A percentile compares a stretch with the other conserved stretches of the same genome.
Conservation (phyloP, 2,113 vertebrate species). For the Haemorhous mexicanus region DNA sequence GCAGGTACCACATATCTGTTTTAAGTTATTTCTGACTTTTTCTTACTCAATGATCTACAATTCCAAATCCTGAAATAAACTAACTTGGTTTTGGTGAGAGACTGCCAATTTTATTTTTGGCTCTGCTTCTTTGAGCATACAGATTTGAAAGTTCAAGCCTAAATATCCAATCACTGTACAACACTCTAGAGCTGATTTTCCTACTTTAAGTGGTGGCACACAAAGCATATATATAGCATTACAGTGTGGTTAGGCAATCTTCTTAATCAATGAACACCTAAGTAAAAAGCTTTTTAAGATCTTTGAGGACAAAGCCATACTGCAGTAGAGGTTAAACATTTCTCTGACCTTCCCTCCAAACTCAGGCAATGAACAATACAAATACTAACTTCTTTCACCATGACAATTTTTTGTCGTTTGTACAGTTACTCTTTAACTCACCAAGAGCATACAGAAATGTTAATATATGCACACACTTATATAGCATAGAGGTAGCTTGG, state of each 20-base stretch:
- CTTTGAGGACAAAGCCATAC: background rate
- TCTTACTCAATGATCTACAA: background rate
- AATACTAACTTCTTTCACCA: background rate
- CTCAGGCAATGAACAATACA: fast-evolving
- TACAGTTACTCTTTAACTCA: background rate
- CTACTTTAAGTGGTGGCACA: background rate
- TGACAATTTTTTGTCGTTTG: background rate
- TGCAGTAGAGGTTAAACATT: background rate
- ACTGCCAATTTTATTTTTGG: background rate
- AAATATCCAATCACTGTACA: background rate
- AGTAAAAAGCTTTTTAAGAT: background rate
- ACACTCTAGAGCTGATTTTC: background rate
- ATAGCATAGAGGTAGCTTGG: background rate
- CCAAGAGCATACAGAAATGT: fast-evolving
- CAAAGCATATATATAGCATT: background rate
- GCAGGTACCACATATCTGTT: background rate
- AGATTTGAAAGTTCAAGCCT: background rate
- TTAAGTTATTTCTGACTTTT: background rate
- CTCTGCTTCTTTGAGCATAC: background rate
- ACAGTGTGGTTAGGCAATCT: background rate
- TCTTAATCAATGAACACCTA: background rate
- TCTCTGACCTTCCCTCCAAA: background rate
- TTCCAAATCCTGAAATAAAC: background rate
- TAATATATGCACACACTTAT: background rate
- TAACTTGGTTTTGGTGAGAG: background rate